Conservation (phyloP, 2,113 vertebrate genomes). For the Oryzias curvinotus region DNA sequence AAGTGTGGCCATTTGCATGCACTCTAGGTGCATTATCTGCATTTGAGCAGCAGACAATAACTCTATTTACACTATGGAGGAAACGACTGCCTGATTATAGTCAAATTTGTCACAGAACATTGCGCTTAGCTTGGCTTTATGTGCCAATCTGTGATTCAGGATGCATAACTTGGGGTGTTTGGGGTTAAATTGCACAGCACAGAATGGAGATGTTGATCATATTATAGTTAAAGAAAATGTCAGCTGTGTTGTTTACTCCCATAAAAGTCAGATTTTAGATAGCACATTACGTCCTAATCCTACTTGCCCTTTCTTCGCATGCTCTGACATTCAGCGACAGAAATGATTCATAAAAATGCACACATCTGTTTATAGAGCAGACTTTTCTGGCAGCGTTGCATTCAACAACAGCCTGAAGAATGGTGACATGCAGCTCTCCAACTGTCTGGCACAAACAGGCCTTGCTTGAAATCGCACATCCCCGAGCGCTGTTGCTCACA, state of each 20-base stretch:
- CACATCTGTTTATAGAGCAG: too few relatives aligned
- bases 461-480: slow-evolving; percentile 59
- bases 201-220: background rate
- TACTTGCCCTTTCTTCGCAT: background rate
- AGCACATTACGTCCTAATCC: background rate
- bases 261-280: background rate
- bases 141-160: background rate
- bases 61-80: slow-evolving; percentile 7
- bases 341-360: too few relatives aligned
- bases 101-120: background rate
- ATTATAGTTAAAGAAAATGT: too few relatives aligned
- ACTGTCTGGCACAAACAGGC: slow-evolving; percentile 42
- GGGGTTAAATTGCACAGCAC: background rate
- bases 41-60: slow-evolving; percentile 1
- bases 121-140: background rate
- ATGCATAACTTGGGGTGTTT: background rate
- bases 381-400: slow-evolving; percentile 16
- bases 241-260: background rate
- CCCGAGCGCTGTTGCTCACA: slow-evolving; percentile 33
- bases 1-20: slow-evolving; percentile 30
- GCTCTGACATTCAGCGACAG: too few relatives aligned
- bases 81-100: slow-evolving; percentile 9
- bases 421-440: slow-evolving; percentile 36
- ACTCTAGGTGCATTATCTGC: slow-evolving; percentile 4
- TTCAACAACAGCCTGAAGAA: slow-evolving; percentile 33